Evolutionary conservation across 1,140 invertebrate species (phyloP), one percentile per base, ranked within the genome.

Genomic region (Tetraneura akinire): DNA sequence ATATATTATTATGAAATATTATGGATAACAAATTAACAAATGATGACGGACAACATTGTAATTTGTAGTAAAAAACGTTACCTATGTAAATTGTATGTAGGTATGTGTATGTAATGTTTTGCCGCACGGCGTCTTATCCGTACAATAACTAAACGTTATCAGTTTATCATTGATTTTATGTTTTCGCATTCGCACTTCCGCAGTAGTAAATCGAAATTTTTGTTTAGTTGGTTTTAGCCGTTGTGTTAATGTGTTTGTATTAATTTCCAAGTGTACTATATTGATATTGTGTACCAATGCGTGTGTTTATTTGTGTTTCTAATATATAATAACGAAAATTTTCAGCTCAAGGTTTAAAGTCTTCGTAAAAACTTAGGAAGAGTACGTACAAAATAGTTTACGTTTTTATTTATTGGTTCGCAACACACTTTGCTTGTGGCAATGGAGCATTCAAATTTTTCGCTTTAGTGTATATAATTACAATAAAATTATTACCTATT

Each of bases 361-460:
- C 18, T 26, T 8, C 64, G 10, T 14, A 42, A 37, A n/a, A n/a
- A n/a, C n/a, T n/a, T n/a, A n/a, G 21, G 13, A 45, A 68, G 45
- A 68, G 62, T 18, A 18, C 3, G 49, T 68, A 68, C 21, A n/a
- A 23, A 74, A n/a, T 55, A 16, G 5, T 23, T 68, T 68, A 0
- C 23, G 26, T 42, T 66, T 66, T 13, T 66, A 6, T 66, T 66
- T 21, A 42, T 66, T 21, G 13, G 42, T 42, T 26, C n/a, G 16
- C 18, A 32, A 62, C n/a, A 62, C n/a, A 62, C 23, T 47, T 29
- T 45, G 68, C 68, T 71, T 71, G 68, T 71, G 68, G 68, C 68
- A 18, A 71, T 51, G 68, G 68, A 51, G 68, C 68, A 51, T 71
- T 71, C 29, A 45, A 49, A 51, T 29, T 51, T 71, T 51, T 51